Percentiles rank a stretch among this genome's conserved stretches.
phyloP scores from a whole-genome alignment of 2,888 invertebrate species.

The Eupithecia inturbata region DNA sequence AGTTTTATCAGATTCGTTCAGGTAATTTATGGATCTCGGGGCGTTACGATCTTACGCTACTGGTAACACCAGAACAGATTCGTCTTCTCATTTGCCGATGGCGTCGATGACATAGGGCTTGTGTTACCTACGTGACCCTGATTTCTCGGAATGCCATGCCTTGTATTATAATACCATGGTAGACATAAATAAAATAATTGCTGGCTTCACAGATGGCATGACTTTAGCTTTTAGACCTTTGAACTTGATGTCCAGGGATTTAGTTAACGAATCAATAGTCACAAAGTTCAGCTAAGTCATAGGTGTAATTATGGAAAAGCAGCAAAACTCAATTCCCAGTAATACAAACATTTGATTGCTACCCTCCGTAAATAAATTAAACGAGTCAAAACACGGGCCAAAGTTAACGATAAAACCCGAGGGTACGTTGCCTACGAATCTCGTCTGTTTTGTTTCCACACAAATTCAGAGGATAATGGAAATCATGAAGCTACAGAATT shows the following conservation, averaged over 20 bases:
- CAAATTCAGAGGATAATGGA: constrained; percentile 53
- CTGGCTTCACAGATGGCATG: background rate
- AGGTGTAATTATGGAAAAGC: background rate
- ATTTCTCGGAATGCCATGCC: no score
- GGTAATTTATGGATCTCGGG: no score
- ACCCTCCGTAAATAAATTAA: constrained; percentile 53
- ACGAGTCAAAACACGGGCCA: constrained; percentile 52
- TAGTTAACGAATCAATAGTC: background rate
- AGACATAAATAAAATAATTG: no score
- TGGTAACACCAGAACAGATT: no score
- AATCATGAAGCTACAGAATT: constrained; percentile 48
- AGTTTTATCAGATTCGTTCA: no score
- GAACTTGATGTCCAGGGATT: constrained; percentile 4
- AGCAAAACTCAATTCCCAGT: constrained; percentile 17
- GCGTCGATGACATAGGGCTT: no score
- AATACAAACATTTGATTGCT: constrained; percentile 44
- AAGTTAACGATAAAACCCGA: constrained; percentile 7
- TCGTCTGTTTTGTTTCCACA: constrained; percentile 56
- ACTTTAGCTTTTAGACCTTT: background rate
- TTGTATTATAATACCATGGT: no score
- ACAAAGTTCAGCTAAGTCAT: background rate
- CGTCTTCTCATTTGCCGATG: no score
- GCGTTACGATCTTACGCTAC: no score
- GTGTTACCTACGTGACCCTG: no score
- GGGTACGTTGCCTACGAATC: constrained; percentile 6